Evolutionary conservation across 2,797 vertebrate species (phyloP).

Genomic region (Cottoperca gobio): DNA sequence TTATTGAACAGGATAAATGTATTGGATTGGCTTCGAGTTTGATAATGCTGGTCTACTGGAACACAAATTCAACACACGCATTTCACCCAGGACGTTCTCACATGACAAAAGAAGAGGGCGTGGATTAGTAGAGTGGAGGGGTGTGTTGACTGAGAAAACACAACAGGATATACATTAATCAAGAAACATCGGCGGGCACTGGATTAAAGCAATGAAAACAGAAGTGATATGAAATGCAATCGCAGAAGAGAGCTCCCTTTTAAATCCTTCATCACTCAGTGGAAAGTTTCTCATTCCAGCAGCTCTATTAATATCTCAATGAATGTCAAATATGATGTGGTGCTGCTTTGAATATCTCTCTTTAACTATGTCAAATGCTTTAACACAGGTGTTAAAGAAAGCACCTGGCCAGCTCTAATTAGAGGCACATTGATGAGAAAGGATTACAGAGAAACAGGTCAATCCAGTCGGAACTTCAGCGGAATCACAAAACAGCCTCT

Average conservation of each 20-base stretch:
- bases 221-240: slow-evolving; percentile 42
- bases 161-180: slow-evolving; percentile 35
- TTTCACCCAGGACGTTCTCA: slow-evolving; percentile 34
- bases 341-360: slow-evolving; percentile 50
- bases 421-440: slow-evolving; percentile 47
- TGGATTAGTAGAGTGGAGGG: slow-evolving; percentile 34
- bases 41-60: slow-evolving; percentile 30
- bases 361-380: slow-evolving; percentile 15
- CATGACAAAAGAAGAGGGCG: slow-evolving; percentile 7
- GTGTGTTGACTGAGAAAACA: slow-evolving; percentile 50
- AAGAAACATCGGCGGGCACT: slow-evolving; percentile 11
- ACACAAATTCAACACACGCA: slow-evolving; percentile 25
- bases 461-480: slow-evolving; percentile 57
- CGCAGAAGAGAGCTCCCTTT: slow-evolving; percentile 33
- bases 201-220: slow-evolving; percentile 52
- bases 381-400: slow-evolving; percentile 46
- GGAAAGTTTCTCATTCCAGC: slow-evolving; percentile 40
- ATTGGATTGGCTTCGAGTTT: no score
- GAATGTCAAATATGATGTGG: slow-evolving; percentile 49
- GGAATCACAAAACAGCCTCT: slow-evolving; percentile 51
- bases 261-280: slow-evolving; percentile 49
- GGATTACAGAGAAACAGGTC: slow-evolving; percentile 66
- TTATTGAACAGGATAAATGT: no score
- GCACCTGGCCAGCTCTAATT: slow-evolving; percentile 55
- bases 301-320: slow-evolving; percentile 55